phyloP scores from a whole-genome alignment of 2,888 invertebrate species.

The Cerceris ruficornis region DNA sequence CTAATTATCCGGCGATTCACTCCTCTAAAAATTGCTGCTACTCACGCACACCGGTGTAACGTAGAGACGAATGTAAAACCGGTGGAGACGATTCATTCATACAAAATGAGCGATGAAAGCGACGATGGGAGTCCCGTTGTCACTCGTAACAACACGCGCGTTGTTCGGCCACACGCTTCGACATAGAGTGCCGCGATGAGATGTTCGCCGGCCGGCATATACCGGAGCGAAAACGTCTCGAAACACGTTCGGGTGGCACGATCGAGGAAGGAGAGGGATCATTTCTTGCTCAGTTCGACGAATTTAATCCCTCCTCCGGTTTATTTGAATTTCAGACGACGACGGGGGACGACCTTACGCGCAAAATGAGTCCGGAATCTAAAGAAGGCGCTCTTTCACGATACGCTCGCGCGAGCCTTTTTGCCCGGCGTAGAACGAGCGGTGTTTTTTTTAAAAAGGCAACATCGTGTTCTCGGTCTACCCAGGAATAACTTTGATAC shows the following conservation, averaged over 20 bases:
- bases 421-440: neutral
- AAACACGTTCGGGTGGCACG: constrained; percentile 39
- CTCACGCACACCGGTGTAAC: constrained; percentile 1
- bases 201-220: neutral
- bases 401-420: neutral
- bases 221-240: constrained; percentile 24
- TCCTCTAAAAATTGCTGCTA: neutral
- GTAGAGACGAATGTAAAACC: neutral
- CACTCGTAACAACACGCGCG: constrained; percentile 18
- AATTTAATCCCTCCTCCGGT: constrained; percentile 28
- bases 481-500: too few relatives aligned
- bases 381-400: constrained; percentile 28
- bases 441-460: neutral
- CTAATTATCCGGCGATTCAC: neutral
- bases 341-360: neutral
- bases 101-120: constrained; percentile 4
- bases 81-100: constrained; percentile 15
- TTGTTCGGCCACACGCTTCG: constrained; percentile 22
- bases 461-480: neutral
- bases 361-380: neutral
- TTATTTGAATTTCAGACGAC: constrained; percentile 35
- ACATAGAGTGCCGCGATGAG: constrained; percentile 9
- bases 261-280: constrained; percentile 36
- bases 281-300: constrained; percentile 27
- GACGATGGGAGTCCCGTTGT: neutral